Evolutionary conservation across 2,113 vertebrate genomes (phyloP), one percentile per base, ranked within the genome.

Genomic region (Ahaetulla prasina): DNA sequence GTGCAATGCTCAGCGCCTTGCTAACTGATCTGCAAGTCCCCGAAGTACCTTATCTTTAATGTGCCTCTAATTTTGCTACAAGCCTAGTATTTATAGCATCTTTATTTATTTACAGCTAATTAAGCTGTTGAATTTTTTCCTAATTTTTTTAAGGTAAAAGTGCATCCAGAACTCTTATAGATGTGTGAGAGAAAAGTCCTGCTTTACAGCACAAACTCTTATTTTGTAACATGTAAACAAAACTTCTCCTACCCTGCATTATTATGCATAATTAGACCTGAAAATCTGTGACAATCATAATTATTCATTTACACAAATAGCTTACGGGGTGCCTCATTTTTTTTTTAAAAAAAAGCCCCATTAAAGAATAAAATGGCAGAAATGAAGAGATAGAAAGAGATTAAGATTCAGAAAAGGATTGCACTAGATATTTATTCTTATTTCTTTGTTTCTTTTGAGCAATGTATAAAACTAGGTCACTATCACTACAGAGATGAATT

Each of bases 221-320:
- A 91, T 93, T 95, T 95, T 95, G 93, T 88, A 96, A 91, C 39
- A 93, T 88, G 93, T 94, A 94, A 96, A 91, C 90, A 96, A 94
- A 95, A 95, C 92, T 96, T 95, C 9, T 93, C 95, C 94, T 96
- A 94, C 87, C 85, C 88, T 85, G 91, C 92, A 95, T 96, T 96
- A 97, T 95, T 96, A 96, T 95, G 95, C 95, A 96, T 97, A 97
- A 97, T 97, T 97, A 97, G 95, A 96, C 95, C 88, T 96, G 95
- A 96, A 96, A 97, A 96, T 96, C 96, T 96, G 94, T 96, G 93
- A 94, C 91, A 94, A 96, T 95, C 90, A 93, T 96, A 97, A 97
- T 97, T 96, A 97, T 96, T 97, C 94, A 92, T 96, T 97, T 96
- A 96, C 94, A 95, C 93, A 97, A 95, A 94, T 91, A 95, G 92